phyloP scores from a whole-genome alignment of 2,888 invertebrate genomes.

The Hesperia comma region DNA sequence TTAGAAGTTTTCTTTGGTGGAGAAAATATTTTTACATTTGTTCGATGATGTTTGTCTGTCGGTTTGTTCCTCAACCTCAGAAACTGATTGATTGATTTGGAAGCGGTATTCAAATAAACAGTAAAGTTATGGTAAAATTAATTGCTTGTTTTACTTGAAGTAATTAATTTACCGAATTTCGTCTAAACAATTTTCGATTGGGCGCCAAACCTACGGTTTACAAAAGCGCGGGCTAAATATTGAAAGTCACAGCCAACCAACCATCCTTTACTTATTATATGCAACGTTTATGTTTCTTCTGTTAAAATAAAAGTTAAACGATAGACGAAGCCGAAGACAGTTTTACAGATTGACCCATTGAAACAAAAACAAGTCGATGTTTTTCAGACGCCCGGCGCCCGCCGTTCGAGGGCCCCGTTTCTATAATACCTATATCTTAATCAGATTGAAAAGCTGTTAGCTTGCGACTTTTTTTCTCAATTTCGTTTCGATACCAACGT shows the following conservation, averaged over 20 bases:
- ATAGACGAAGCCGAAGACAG: conserved; percentile 30
- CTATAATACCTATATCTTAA: conserved; percentile 64
- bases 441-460: conserved; percentile 54
- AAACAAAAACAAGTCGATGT: conserved; percentile 39
- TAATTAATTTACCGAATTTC: no score
- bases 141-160: no score
- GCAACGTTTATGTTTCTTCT: conserved; percentile 13
- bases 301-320: conserved; percentile 32
- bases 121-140: no score
- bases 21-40: no score
- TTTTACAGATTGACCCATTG: conserved; percentile 38
- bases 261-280: not conserved
- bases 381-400: conserved; percentile 31
- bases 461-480: conserved; percentile 62
- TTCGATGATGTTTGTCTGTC: no score
- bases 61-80: no score
- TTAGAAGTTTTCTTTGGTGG: no score
- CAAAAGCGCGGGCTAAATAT: not conserved
- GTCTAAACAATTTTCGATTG: no score
- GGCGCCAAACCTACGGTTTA: no score
- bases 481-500: conserved; percentile 56
- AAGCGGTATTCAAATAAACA: no score
- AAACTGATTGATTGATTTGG: no score
- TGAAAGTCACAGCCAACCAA: not conserved
- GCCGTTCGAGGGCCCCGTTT: conserved; percentile 35